Percentiles rank a stretch among this genome's conserved stretches.
Conservation (phyloP, 2,797 vertebrate species). For the Melanotaenia pygmaea region DNA sequence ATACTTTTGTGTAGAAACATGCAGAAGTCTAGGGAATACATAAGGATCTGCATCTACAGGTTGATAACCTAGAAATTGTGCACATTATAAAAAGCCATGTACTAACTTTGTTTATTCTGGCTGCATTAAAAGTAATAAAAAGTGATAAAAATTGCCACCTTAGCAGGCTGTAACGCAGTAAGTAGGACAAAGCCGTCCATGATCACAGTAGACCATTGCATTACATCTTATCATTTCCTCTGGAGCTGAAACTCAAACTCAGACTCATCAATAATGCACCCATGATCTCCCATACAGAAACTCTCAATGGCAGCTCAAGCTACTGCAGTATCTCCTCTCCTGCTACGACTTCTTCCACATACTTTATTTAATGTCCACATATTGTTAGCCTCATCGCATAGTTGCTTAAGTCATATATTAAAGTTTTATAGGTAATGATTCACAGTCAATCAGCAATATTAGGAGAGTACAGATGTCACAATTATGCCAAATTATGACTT, state of each 20-base stretch:
- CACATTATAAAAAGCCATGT: background rate
- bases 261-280: slow-evolving; percentile 83
- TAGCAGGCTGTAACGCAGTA: slow-evolving; percentile 56
- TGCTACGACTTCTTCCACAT: slow-evolving; percentile 26
- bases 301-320: slow-evolving; percentile 76
- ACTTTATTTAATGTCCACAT: slow-evolving; percentile 47
- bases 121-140: background rate
- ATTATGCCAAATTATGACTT: no score
- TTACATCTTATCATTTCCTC: slow-evolving; percentile 86
- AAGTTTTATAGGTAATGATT: no score
- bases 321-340: slow-evolving; percentile 61
- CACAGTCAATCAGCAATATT: no score
- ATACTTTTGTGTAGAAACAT: background rate
- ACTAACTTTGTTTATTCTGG: background rate
- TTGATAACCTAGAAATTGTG: background rate
- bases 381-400: no score
- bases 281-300: slow-evolving; percentile 78
- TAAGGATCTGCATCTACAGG: slow-evolving; percentile 16
- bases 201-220: slow-evolving; percentile 81
- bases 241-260: slow-evolving; percentile 81
- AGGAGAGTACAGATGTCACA: no score
- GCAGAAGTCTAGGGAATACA: background rate
- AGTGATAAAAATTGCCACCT: slow-evolving; percentile 49
- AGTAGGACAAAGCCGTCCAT: slow-evolving; percentile 69
- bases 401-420: no score